Evolutionary conservation across 2,113 vertebrate species (phyloP), one percentile per base, ranked within the genome.

Genomic region (Mirza zaza): DNA sequence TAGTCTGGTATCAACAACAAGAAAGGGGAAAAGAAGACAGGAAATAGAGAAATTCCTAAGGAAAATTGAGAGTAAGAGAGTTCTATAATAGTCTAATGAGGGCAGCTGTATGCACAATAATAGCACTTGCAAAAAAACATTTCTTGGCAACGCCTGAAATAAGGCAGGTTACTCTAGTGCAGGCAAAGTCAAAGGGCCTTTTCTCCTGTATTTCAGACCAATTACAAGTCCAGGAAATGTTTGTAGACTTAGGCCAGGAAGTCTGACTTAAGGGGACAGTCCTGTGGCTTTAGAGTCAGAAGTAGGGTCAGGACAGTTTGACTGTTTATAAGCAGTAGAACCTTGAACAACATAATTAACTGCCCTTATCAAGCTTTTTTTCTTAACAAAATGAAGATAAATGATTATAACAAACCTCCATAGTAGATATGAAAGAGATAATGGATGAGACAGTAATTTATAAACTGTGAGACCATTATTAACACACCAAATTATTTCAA

Each of bases 131-230:
- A 68, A 75, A 67, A 36, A 73, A 34, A 5, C 27, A 82, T 36
- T 48, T 91, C 42, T 63, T 59, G 45, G 73, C 25, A 59, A 50
- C 25, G 18, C 61, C 61, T 90, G 80, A 57, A 89, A 48, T 13
- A 73, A 79, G 65, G 52, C 67, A 95, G 85, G 77, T 94, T 83
- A 94, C 71, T 88, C 52, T 48, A 91, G 93, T 57, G 11, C n/a
- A 87, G 36, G 23, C 21, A 86, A 95, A 92, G 17, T 79, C 68
- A 91, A 97, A 93, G 77, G 63, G 42, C 20, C 27, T 39, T 95
- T 96, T 89, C 63, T 96, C 45, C 55, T 48, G 23, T 42, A 48
- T 94, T 92, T 87, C 70, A 95, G 68, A 84, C 39, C 68, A 82
- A 79, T 93, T 94, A 79, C 36, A 89, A 76, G 21, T 93, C 39